phyloP scores from a whole-genome alignment of 2,888 invertebrate genomes.

The Nomada ruficornis region DNA sequence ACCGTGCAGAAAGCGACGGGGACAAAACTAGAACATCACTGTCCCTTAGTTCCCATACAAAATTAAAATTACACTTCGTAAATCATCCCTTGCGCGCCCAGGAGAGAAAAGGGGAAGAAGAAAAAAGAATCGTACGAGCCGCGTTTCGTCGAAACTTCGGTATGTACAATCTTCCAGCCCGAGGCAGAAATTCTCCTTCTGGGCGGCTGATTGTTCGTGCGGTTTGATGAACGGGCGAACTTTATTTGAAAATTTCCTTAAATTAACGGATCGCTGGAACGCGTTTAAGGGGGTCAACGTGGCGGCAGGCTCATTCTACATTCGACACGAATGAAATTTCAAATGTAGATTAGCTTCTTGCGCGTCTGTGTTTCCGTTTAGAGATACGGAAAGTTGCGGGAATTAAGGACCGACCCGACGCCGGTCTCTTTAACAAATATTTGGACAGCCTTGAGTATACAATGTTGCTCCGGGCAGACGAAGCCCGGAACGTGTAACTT shows the following conservation, averaged over 20 bases:
- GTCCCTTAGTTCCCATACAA: neutral
- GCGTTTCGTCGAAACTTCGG: conserved; percentile 16
- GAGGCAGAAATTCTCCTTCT: conserved; percentile 24
- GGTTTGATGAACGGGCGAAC: conserved; percentile 56
- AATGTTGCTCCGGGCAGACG: conserved; percentile 3
- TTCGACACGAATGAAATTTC: conserved; percentile 78
- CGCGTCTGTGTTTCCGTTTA: conserved; percentile 42
- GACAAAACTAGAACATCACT: conserved; percentile 16
- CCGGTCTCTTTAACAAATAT: conserved; percentile 41
- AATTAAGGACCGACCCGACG: conserved; percentile 39
- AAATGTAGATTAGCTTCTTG: conserved; percentile 76
- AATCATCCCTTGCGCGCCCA: conserved; percentile 17
- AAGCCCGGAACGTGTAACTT: conserved; percentile 5
- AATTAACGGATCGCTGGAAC: conserved; percentile 50
- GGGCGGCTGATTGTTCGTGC: conserved; percentile 32
- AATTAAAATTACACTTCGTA: conserved; percentile 29
- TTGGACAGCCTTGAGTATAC: conserved; percentile 30
- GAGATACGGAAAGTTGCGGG: conserved; percentile 36
- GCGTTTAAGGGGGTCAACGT: conserved; percentile 41
- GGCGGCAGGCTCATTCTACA: conserved; percentile 63
- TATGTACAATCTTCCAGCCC: conserved; percentile 6
- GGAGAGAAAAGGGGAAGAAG: neutral
- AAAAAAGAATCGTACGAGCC: conserved; percentile 2
- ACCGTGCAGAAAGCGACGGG: too few relatives aligned
- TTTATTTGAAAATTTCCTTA: conserved; percentile 59